phyloP scores from a whole-genome alignment of 2,797 vertebrate species.

The Thalassophryne amazonica region DNA sequence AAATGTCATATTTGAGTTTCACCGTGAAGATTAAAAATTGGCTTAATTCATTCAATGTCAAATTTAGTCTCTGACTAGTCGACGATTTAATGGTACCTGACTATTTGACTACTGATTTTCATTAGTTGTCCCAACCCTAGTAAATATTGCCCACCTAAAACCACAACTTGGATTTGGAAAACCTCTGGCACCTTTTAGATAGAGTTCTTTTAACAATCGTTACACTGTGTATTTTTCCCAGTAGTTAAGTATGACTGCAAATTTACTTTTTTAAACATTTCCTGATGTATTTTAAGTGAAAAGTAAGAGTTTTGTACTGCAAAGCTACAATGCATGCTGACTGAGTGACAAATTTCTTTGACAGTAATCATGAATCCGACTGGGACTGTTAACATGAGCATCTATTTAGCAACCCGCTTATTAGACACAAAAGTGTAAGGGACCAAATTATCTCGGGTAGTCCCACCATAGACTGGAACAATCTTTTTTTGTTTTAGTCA shows the following conservation, averaged over 20 bases:
- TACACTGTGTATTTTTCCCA: constrained; percentile 24
- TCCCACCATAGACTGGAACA: constrained; percentile 40
- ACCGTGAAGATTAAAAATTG: too few species aligned
- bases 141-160: constrained; percentile 37
- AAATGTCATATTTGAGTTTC: too few species aligned
- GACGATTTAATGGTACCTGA: too few species aligned
- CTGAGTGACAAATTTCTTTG: constrained; percentile 25
- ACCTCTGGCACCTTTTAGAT: constrained; percentile 5
- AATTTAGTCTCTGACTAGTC: too few species aligned
- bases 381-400: constrained; percentile 60
- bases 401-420: constrained; percentile 74
- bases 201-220: constrained; percentile 33
- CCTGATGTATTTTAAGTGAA: constrained; percentile 4
- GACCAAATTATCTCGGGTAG: constrained; percentile 76
- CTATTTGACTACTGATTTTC: too few species aligned
- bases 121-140: too few species aligned
- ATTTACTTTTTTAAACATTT: too few species aligned
- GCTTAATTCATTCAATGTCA: too few species aligned
- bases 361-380: constrained; percentile 42
- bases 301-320: constrained; percentile 17
- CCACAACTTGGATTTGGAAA: constrained; percentile 57
- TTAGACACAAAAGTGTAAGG: constrained; percentile 83
- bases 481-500: too few species aligned
- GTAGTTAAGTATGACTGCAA: too few species aligned
- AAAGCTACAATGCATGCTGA: constrained; percentile 27